Evolutionary conservation across 2,888 invertebrate species (phyloP), one percentile per base, ranked within the genome.

Genomic region (Cancer borealis): DNA sequence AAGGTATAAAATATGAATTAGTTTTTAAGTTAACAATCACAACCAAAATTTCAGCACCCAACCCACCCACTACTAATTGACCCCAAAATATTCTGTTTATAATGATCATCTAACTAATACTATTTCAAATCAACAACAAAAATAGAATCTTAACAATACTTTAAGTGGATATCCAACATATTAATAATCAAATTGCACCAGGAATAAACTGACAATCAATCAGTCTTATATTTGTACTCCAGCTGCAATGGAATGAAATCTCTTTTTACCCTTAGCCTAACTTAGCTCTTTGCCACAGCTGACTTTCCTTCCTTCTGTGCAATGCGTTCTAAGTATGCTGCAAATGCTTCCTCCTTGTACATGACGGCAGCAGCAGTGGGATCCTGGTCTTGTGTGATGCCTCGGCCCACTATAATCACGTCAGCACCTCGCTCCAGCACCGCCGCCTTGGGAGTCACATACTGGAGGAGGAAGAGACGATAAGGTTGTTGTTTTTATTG

Each of bases 371-470:
- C 97, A 87, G 97, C 96, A 94, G 97, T 97, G 49, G 98, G 97
- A 96, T 98, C 97, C 8, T 95, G 94, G 14, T 96, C 96, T 84
- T 96, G 96, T 0, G 96, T 96, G 96, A 99, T 98, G 0, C 99
- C 99, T 96, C 99, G 97, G 0, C 99, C 99, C 0, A 99, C 99
- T 14, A 99, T 99, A 49, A 98, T 98, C 88, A 99, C 97, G 97
- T 99, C 99, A 84, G 98, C 99, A 45, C 98, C 98, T 96, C 98
- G 97, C 91, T 98, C 97, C 88, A 97, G 96, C 6, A 99, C 97
- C 5, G 98, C 98, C 96, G 97, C 97, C 96, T 98, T 98, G 0
- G 99, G 99, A 21, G 98, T 98, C 95, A 98, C 97, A 96, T 99
- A 99, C 95, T 98, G 98, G 12, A 1, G 88, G 88, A 4, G 17